phyloP scores from a whole-genome alignment of 2,113 vertebrate species.

The Erythrolamprus reginae region DNA sequence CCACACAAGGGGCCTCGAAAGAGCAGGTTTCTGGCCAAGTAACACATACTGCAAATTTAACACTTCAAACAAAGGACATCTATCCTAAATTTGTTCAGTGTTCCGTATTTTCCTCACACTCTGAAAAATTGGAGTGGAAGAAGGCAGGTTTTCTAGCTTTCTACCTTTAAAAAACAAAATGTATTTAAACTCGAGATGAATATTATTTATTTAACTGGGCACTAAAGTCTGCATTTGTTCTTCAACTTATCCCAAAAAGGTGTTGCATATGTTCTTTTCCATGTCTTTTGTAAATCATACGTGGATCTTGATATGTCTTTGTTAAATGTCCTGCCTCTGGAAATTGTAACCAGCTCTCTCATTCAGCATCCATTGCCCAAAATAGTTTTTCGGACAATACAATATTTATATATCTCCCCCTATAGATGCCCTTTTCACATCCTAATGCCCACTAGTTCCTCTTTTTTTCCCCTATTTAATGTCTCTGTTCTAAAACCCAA shows the following conservation, averaged over 20 bases:
- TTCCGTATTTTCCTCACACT: background rate
- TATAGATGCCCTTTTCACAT: constrained; percentile 30
- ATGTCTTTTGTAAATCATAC: background rate
- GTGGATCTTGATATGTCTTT: background rate
- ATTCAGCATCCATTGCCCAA: constrained; percentile 28
- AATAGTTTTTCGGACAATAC: constrained; percentile 39
- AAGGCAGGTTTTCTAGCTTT: background rate
- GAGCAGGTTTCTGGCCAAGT: background rate
- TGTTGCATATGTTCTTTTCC: background rate
- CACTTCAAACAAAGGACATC: background rate
- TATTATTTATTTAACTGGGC: background rate
- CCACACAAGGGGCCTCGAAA: background rate
- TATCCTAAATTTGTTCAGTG: background rate
- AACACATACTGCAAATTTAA: background rate
- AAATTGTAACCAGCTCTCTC: constrained; percentile 17
- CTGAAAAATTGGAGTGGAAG: background rate
- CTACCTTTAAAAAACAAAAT: background rate
- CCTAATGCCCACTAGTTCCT: constrained; percentile 69
- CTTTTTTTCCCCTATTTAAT: constrained; percentile 29
- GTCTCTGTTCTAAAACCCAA: background rate
- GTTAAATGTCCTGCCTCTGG: background rate
- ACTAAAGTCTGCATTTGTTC: background rate
- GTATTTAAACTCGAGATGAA: background rate
- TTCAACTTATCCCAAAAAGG: background rate
- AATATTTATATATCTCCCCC: constrained; percentile 48